Evolutionary conservation across 2,797 vertebrate species (phyloP).

Genomic region (Oreochromis mossambicus): DNA sequence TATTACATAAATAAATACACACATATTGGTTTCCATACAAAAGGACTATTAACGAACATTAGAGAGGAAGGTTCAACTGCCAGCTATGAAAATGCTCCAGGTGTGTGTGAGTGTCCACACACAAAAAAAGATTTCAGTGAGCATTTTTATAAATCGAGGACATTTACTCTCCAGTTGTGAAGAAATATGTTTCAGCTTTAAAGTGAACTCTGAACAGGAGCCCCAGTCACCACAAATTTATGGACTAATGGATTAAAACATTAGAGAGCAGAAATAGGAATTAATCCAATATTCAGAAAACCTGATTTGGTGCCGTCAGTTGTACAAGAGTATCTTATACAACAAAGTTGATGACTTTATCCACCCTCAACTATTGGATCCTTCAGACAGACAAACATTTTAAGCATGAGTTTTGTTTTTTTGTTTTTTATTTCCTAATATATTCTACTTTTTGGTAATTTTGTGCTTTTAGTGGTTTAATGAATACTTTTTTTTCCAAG

Average conservation of each 20-base stretch:
- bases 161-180: background rate
- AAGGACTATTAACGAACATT: background rate
- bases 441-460: background rate
- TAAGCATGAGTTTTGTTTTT: background rate
- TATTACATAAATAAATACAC: background rate
- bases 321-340: background rate
- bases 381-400: background rate
- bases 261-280: background rate
- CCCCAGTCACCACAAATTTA: background rate
- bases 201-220: background rate
- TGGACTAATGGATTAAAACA: background rate
- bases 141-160: background rate
- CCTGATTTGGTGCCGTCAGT: fast-evolving
- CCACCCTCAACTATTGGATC: background rate
- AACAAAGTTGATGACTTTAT: background rate
- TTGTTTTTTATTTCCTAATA: background rate
- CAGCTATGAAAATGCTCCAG: background rate
- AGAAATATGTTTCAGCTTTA: background rate
- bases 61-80: background rate
- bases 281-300: background rate
- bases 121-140: background rate
- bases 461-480: background rate
- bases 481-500: background rate
- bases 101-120: background rate
- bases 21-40: background rate